A percentile compares a stretch with the other conserved stretches of the same genome.
phyloP scores from a whole-genome alignment of 2,888 invertebrate species.

The Opisthograptis luteolata region DNA sequence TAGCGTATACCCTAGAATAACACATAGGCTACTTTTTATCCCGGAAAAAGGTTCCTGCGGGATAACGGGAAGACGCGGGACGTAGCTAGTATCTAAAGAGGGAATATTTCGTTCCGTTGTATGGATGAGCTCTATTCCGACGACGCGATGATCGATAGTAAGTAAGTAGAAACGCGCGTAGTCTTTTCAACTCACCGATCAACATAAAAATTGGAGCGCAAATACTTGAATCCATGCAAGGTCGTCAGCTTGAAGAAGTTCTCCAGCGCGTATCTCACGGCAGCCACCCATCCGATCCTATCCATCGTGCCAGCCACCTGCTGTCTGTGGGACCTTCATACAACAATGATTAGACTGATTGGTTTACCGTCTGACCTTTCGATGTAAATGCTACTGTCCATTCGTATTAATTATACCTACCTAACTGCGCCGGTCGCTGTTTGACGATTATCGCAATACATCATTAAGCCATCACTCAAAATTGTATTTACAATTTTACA shows the following conservation, averaged over 20 bases:
- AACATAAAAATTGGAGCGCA: constrained; percentile 49
- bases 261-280: constrained; percentile 40
- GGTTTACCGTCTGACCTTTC: too few species aligned
- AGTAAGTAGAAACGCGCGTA: too few species aligned
- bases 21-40: too few species aligned
- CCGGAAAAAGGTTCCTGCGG: too few species aligned
- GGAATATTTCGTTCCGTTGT: too few species aligned
- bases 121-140: too few species aligned
- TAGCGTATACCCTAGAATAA: too few species aligned
- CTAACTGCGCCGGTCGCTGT: neutral
- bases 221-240: constrained; percentile 74
- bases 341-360: constrained; percentile 1
- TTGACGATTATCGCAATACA: constrained; percentile 4
- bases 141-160: too few species aligned
- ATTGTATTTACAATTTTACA: too few species aligned
- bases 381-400: constrained; percentile 1
- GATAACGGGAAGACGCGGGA: too few species aligned
- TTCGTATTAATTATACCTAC: neutral
- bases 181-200: constrained; percentile 62
- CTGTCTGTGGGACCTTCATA: neutral
- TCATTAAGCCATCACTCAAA: constrained; percentile 9
- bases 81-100: too few species aligned
- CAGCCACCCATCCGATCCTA: constrained; percentile 22
- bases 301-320: neutral
- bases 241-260: constrained; percentile 65